phyloP scores from a whole-genome alignment of 2,113 vertebrate genomes.

The Dinomys branickii region DNA sequence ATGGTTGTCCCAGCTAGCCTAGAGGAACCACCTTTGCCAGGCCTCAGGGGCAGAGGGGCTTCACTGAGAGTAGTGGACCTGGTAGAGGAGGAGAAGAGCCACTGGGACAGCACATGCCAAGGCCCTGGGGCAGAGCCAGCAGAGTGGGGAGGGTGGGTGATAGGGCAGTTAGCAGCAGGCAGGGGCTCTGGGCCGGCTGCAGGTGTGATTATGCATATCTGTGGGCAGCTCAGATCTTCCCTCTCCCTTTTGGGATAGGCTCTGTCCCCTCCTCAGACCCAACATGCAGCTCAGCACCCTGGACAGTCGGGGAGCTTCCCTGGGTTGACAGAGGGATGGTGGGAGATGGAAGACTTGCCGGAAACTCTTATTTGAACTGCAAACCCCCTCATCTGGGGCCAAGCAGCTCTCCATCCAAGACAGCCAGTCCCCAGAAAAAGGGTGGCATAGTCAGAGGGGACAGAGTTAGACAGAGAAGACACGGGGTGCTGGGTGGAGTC shows the following conservation, averaged over 20 bases:
- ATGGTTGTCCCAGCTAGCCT: accelerated
- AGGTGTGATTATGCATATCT: neutral
- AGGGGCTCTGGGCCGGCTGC: neutral
- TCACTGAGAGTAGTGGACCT: neutral
- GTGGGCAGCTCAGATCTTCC: no score
- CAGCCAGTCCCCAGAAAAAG: neutral
- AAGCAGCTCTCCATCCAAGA: neutral
- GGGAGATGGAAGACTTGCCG: neutral
- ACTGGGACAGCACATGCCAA: neutral
- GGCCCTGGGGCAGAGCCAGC: neutral
- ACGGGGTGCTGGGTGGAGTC: neutral
- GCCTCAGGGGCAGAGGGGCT: neutral
- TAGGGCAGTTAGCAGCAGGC: no score
- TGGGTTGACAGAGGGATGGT: neutral
- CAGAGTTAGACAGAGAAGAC: neutral
- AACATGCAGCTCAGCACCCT: neutral
- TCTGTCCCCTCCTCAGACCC: neutral
- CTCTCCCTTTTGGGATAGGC: neutral
- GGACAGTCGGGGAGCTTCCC: neutral
- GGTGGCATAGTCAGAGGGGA: neutral
- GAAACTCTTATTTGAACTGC: neutral
- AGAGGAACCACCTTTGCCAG: neutral
- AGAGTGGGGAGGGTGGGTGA: neutral
- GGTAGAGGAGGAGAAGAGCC: neutral
- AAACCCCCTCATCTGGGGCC: neutral